Percentiles rank a stretch among this genome's conserved stretches.
phyloP scores from a whole-genome alignment of 2,888 invertebrate species.

The Yponomeuta cagnagella region DNA sequence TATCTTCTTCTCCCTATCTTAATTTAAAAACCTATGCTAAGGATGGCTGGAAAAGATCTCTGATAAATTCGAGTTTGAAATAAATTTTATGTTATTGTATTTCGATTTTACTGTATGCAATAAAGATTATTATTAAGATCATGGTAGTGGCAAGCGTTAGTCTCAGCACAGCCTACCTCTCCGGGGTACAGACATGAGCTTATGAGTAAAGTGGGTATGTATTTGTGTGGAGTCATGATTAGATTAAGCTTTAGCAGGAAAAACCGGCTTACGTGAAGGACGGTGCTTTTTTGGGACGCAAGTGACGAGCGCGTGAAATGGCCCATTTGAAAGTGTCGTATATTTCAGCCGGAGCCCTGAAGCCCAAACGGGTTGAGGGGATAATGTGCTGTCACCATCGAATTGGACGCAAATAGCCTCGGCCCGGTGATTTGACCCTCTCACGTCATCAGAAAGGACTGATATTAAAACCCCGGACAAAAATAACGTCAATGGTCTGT shows the following conservation, averaged over 20 bases:
- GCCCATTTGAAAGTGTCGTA: constrained; percentile 38
- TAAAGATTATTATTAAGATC: too few relatives aligned
- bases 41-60: too few relatives aligned
- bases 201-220: too few relatives aligned
- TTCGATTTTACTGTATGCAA: too few relatives aligned
- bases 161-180: too few relatives aligned
- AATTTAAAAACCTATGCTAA: too few relatives aligned
- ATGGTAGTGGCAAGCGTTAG: too few relatives aligned
- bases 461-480: constrained; percentile 28
- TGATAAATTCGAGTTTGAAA: too few relatives aligned
- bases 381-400: constrained; percentile 46
- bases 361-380: constrained; percentile 32
- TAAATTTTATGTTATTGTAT: too few relatives aligned
- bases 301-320: constrained; percentile 30
- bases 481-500: constrained; percentile 25
- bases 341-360: constrained; percentile 35
- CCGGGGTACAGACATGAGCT: too few relatives aligned
- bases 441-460: constrained; percentile 35
- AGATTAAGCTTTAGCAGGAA: background rate
- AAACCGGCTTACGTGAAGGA: background rate
- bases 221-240: background rate
- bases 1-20: too few relatives aligned
- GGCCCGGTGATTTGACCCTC: constrained; percentile 31
- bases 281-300: background rate
- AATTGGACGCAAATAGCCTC: constrained; percentile 42